Conservation (phyloP, 1,140 invertebrate genomes). For the Drosophila punjabiensis region DNA sequence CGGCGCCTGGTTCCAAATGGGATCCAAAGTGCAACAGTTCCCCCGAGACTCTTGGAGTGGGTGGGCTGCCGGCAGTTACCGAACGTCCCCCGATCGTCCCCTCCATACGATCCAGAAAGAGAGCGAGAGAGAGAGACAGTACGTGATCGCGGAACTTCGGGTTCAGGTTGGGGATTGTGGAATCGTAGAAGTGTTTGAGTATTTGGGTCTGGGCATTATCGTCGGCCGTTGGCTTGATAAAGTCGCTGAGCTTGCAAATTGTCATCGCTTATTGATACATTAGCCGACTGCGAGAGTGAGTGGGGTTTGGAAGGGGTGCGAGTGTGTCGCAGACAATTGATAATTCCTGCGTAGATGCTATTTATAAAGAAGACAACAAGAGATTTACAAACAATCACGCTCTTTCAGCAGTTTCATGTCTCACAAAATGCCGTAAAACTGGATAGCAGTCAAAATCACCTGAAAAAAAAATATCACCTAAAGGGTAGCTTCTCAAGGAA, state of each 20-base stretch:
- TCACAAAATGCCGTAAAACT: slow-evolving; percentile 64
- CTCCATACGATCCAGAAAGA: neutral
- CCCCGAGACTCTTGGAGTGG: slow-evolving; percentile 47
- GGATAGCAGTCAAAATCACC: neutral
- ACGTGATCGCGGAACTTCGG: slow-evolving; percentile 20
- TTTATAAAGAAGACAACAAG: slow-evolving; percentile 31
- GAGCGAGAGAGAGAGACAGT: slow-evolving; percentile 6
- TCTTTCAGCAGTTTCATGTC: slow-evolving; percentile 28
- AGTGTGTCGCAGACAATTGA: slow-evolving; percentile 32
- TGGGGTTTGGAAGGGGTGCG: slow-evolving; percentile 1
- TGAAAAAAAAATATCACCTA: neutral
- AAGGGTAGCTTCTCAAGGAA: slow-evolving; percentile 1
- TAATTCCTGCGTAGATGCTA: slow-evolving; percentile 28
- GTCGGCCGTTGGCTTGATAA: slow-evolving; percentile 50
- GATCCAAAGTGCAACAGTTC: slow-evolving; percentile 69
- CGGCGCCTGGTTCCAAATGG: slow-evolving; percentile 56
- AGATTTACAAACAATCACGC: slow-evolving; percentile 22
- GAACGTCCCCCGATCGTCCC: neutral
- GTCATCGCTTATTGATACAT: slow-evolving; percentile 49
- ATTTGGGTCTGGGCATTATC: slow-evolving; percentile 77
- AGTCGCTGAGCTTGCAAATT: slow-evolving; percentile 57
- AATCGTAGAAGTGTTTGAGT: slow-evolving; percentile 20
- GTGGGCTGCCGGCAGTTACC: slow-evolving; percentile 46
- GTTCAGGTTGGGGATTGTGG: slow-evolving; percentile 13
- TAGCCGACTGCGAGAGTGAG: neutral